Base-by-base conservation (phyloP, 2,113 vertebrate genomes). In the Pandion haliaetus region DNA sequence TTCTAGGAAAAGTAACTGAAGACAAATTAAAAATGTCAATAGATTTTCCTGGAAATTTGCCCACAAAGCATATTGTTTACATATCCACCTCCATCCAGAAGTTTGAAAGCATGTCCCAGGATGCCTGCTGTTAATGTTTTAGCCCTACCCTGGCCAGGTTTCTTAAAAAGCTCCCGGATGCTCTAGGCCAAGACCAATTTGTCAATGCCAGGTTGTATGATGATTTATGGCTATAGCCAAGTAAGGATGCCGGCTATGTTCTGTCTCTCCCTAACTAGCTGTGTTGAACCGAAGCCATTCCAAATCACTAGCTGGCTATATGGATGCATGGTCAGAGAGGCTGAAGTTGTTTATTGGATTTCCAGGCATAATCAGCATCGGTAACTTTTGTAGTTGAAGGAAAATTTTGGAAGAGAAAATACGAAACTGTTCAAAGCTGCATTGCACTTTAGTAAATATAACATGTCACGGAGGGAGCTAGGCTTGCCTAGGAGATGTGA, bases 151-250 rank as follows among this genome's bases (percentile, higher is more conserved):
- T 85, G 95, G 94, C 67, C 90, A 95, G 90, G 80, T 91, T 97
- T 97, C 95, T 96, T 70, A 92, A 94, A 97, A 94, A 91, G 90
- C 92, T 96, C 94, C 90, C 47, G 77, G 72, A 90, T 95, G 94
- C 92, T 97, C 88, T 73, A 95, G 96, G 82, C 88, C 86, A 98
- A 96, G 93, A 92, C 88, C 96, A 97, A 98, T 98, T 98, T 98
- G 98, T 98, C 98, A 98, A 5, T 98, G 98, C 95, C 98, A 98
- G 49, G 88, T 80, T 97, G 88, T 67, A 90, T 91, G 94, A 97
- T 98, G 98, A 98, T 98, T 98, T 98, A 98, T 97, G 96, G 94
- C 95, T 82, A 23, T 16, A 93, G 80, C 58, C 6, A 31, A 95
- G 95, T 79, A 54, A 95, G 74, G 66, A 91, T 79, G 65, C 76